Evolutionary conservation across 2,888 invertebrate genomes (phyloP), one percentile per base, ranked within the genome.

Genomic region (Salpingus planirostris): DNA sequence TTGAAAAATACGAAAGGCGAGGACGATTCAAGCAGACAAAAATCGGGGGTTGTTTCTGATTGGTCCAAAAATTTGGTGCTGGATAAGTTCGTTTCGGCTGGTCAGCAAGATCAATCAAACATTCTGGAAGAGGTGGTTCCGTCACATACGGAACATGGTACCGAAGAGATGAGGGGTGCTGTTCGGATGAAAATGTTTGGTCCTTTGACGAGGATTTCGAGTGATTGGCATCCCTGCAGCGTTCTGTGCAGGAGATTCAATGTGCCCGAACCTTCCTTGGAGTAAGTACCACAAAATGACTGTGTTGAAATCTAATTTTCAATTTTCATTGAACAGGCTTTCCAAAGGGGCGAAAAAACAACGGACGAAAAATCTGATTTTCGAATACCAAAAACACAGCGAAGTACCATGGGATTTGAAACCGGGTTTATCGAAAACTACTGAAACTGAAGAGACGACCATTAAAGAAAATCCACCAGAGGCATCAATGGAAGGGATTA

Each of bases 181-280:
- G 88, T 81, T 0, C 70, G 71, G 47, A 69, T 75, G 59, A 86
- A 83, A 44, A 76, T 85, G 68, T 87, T 80, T 62, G 91, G 89
- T 0, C 70, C 71, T 37, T 69, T 83, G 54, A 92, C 86, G 1
- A 67, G 92, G 29, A 67, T 65, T 3, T 70, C 69, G 14, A 53
- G 54, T 0, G 67, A 75, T 24, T 98, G 97, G 97, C 75, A 80
- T 43, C 97, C 97, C 0, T 76, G 80, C 42, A 66, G 77, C 23
- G 59, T 89, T 4, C 69, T 99, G 0, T 95, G 91, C 58, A 90
- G 87, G 60, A 70, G 95, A 24, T 97, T 96, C 59, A 97, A 98
- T 58, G 78, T 98, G 14, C 88, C 92, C 0, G 84, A 93, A 59
- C 88, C 93, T 1, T 79, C 76, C 40, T 73, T 73, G 15, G 76